Evolutionary conservation across 2,113 vertebrate genomes (phyloP).

Genomic region (Oncorhynchus nerka): DNA sequence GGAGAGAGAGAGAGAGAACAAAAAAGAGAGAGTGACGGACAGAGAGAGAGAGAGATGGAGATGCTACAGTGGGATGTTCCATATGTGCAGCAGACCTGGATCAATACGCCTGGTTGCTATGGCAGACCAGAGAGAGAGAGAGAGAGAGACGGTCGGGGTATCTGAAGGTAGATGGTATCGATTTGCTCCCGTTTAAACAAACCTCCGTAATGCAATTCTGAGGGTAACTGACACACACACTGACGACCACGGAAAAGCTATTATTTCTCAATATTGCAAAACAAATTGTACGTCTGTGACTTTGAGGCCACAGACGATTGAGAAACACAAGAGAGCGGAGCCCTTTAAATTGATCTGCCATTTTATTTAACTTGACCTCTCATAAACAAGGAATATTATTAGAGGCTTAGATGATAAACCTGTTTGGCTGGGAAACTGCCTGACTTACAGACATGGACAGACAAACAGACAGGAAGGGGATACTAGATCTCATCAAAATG

Average conservation of each 20-base stretch:
- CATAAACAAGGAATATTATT: slow-evolving; percentile 54
- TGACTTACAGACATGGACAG: slow-evolving; percentile 23
- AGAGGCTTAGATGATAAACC: slow-evolving; percentile 46
- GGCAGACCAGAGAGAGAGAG: slow-evolving; percentile 18
- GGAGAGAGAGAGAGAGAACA: not conserved
- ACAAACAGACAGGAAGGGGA: slow-evolving; percentile 23
- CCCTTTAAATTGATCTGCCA: slow-evolving; percentile 32
- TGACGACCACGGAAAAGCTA: slow-evolving; percentile 33
- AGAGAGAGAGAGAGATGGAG: too few species aligned
- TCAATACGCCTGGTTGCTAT: slow-evolving; percentile 19
- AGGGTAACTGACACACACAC: slow-evolving; percentile 29
- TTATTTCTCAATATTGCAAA: slow-evolving; percentile 59
- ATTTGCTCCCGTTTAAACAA: slow-evolving; percentile 55
- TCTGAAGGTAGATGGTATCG: slow-evolving; percentile 42
- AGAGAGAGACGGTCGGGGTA: slow-evolving; percentile 27
- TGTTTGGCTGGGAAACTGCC: slow-evolving; percentile 7
- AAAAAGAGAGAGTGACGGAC: not conserved
- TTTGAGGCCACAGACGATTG: slow-evolving; percentile 13
- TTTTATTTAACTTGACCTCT: slow-evolving; percentile 49
- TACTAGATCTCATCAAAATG: slow-evolving; percentile 36
- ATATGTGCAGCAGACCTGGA: not conserved
- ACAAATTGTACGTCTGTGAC: slow-evolving; percentile 52
- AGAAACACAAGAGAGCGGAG: slow-evolving; percentile 10
- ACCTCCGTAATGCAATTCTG: slow-evolving; percentile 43
- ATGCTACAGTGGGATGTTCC: too few species aligned